Conservation (phyloP, 2,888 invertebrate species). For the Drosophila planitibia region DNA sequence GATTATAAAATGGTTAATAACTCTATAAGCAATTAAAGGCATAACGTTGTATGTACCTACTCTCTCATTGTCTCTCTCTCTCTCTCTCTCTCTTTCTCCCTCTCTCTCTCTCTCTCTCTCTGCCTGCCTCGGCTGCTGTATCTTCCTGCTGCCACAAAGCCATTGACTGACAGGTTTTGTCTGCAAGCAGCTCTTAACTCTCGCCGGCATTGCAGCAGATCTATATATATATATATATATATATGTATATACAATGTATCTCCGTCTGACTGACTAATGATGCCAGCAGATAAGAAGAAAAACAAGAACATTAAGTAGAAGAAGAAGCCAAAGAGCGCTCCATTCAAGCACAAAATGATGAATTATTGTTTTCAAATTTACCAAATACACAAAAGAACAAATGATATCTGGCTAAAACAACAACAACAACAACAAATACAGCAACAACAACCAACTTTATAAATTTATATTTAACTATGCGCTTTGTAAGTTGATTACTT, state of each 20-base stretch:
- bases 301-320: neutral
- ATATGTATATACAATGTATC: neutral
- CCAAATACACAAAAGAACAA: slow-evolving; percentile 28
- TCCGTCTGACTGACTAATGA: slow-evolving; percentile 16
- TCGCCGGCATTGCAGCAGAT: slow-evolving; percentile 22
- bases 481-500: slow-evolving; percentile 48
- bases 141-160: slow-evolving; percentile 41
- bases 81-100: neutral
- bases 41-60: slow-evolving; percentile 14
- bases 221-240: neutral
- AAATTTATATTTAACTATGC: slow-evolving; percentile 70
- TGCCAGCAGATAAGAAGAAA: slow-evolving; percentile 9
- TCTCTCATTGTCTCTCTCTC: slow-evolving; percentile 1
- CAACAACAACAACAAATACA: neutral
- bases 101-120: neutral
- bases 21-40: slow-evolving; percentile 71
- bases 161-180: slow-evolving; percentile 66
- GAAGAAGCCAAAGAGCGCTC: slow-evolving; percentile 24
- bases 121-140: too few species aligned
- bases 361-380: slow-evolving; percentile 63
- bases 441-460: slow-evolving; percentile 27
- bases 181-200: slow-evolving; percentile 41
- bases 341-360: slow-evolving; percentile 55
- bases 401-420: neutral
- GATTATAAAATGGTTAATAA: slow-evolving; percentile 66